Percentiles rank a stretch among this genome's conserved stretches.
These are phyloP conservation scores for Athetis lepigone DNA, from an alignment of 2,888 invertebrate genomes.

Conservation along the genomic window DNA sequence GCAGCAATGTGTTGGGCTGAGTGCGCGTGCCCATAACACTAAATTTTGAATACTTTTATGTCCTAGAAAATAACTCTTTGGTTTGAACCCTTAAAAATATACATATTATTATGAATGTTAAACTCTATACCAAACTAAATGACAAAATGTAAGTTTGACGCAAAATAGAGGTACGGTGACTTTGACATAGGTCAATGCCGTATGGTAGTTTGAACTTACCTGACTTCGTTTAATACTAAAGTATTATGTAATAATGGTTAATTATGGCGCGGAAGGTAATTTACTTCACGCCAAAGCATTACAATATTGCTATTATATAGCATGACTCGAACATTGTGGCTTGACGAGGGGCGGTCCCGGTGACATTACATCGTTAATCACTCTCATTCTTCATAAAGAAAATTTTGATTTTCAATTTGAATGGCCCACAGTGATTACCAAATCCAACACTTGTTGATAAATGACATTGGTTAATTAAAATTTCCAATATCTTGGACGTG, in stretches of 20 bases:
- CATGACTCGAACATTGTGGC: constrained; percentile 85
- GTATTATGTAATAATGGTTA: constrained; percentile 78
- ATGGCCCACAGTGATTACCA: constrained; percentile 80
- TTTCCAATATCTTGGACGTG: constrained; percentile 59
- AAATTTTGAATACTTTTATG: constrained; percentile 60
- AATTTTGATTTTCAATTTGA: constrained; percentile 88
- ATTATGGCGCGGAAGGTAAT: constrained; percentile 83
- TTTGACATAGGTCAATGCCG: constrained; percentile 24
- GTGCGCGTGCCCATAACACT: constrained; percentile 75
- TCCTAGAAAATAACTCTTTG: constrained; percentile 24
- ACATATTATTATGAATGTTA: constrained; percentile 17
- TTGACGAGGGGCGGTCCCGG: constrained; percentile 80
- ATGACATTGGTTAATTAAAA: constrained; percentile 82
- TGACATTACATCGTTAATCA: constrained; percentile 89
- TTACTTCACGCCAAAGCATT: constrained; percentile 82
- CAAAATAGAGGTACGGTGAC: not conserved
- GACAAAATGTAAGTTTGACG: not conserved
- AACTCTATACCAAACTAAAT: not conserved
- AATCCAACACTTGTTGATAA: constrained; percentile 82
- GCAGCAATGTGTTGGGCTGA: constrained; percentile 76
- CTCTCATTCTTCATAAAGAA: constrained; percentile 80
- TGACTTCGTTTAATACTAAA: constrained; percentile 61
- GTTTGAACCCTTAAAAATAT: constrained; percentile 14
- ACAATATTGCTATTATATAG: constrained; percentile 87
- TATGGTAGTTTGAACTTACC: constrained; percentile 55